A percentile compares a stretch with the other conserved stretches of the same genome.
Evolutionary conservation across 30 jellyfish, hydroid and myxozoan genomes (phyloP).

Genomic region (Aurelia sp.): DNA sequence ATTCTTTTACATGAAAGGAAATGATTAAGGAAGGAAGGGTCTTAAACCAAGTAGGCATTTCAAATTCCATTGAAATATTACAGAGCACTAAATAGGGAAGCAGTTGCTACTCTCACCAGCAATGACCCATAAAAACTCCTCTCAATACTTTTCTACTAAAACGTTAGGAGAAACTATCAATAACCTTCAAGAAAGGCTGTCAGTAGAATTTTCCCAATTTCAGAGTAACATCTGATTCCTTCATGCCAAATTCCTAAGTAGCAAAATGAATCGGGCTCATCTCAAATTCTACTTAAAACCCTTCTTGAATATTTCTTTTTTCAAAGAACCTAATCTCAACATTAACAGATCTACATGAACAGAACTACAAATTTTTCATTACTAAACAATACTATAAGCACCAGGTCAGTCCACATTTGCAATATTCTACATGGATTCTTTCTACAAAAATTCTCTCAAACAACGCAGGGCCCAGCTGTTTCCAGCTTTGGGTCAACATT

Average conservation of each 20-base stretch:
- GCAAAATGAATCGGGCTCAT: background rate
- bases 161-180: no score
- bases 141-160: no score
- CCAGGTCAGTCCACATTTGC: background rate
- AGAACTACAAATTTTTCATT: constrained; percentile 40
- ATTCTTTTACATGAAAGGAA: background rate
- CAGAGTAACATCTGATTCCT: no score
- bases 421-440: background rate
- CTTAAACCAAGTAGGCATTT: no score
- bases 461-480: constrained; percentile 93
- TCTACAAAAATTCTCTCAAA: constrained; percentile 7
- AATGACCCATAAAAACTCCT: no score
- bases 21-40: no score
- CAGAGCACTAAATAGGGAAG: no score
- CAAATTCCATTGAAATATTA: no score
- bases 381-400: background rate
- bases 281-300: background rate
- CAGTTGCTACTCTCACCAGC: no score
- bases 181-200: no score
- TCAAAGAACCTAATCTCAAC: background rate
- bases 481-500: constrained; percentile 83
- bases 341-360: constrained; percentile 39
- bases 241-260: no score
- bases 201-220: no score
- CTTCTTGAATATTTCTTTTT: background rate